Percentiles rank a stretch among this genome's conserved stretches.
Conservation (phyloP, 1,140 invertebrate species). For the Bombus waltoni region DNA sequence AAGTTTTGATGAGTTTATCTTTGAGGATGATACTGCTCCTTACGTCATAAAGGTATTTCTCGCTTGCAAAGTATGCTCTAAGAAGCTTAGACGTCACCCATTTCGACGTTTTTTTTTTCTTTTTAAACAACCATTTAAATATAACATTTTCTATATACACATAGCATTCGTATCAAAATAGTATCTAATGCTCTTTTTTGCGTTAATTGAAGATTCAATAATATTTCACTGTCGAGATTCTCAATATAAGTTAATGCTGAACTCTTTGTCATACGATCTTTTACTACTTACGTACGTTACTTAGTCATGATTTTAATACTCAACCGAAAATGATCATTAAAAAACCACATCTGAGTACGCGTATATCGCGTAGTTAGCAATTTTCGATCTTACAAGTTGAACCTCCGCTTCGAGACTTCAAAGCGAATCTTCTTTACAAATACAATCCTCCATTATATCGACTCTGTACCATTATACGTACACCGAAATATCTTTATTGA, state of each 20-base stretch:
- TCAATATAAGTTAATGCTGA: neutral
- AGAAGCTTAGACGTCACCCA: neutral
- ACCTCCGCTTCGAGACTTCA: neutral
- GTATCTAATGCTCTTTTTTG: no score
- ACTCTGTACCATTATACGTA: neutral
- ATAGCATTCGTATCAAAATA: no score
- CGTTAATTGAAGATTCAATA: no score
- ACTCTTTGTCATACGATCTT: neutral
- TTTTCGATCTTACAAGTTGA: neutral
- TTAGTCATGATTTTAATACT: neutral
- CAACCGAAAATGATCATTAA: neutral
- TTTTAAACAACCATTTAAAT: neutral
- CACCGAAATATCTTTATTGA: neutral
- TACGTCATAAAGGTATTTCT: neutral
- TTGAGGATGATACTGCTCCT: neutral
- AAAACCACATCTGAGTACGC: no score
- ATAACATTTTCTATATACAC: neutral
- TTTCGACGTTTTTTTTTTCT: neutral
- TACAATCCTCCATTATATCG: neutral
- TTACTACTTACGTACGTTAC: no score
- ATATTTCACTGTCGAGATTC: neutral
- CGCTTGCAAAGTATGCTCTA: neutral
- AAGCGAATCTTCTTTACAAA: neutral
- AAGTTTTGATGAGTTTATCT: neutral
- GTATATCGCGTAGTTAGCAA: neutral